Conservation (phyloP, 2,113 vertebrate species). For the Plecturocebus donacophilus region DNA sequence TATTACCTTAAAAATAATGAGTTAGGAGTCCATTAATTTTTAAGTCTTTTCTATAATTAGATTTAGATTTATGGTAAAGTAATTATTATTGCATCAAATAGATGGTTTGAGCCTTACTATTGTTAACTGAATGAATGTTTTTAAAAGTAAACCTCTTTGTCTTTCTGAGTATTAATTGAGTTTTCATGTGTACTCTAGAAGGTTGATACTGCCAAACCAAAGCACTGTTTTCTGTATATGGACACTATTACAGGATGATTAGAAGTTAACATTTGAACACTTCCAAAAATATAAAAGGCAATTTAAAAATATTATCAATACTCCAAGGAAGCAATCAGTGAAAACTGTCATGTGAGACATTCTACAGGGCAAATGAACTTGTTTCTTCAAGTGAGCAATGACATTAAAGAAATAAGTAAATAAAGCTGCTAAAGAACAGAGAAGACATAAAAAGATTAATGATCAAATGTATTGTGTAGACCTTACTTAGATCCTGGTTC, state of each 20-base stretch:
- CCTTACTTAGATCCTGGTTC: neutral
- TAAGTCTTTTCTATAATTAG: constrained; percentile 63
- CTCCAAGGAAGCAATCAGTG: neutral
- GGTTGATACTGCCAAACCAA: neutral
- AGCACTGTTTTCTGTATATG: neutral
- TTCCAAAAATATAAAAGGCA: neutral
- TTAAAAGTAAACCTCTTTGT: constrained; percentile 8
- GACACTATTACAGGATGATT: neutral
- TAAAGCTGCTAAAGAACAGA: neutral
- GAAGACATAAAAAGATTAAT: neutral
- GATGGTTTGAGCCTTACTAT: neutral
- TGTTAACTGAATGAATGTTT: constrained; percentile 4
- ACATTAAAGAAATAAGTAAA: neutral
- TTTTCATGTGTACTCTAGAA: neutral
- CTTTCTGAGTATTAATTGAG: neutral
- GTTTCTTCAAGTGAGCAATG: neutral
- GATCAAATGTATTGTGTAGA: neutral
- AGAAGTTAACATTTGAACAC: neutral
- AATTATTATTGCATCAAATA: constrained; percentile 47
- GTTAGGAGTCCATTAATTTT: constrained; percentile 64
- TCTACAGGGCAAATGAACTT: neutral
- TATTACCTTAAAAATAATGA: constrained; percentile 68
- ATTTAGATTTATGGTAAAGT: constrained; percentile 57
- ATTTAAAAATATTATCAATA: neutral
- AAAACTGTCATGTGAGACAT: neutral